Evolutionary conservation across 2,888 invertebrate species (phyloP).

Genomic region (Eristalinus sepulchralis): DNA sequence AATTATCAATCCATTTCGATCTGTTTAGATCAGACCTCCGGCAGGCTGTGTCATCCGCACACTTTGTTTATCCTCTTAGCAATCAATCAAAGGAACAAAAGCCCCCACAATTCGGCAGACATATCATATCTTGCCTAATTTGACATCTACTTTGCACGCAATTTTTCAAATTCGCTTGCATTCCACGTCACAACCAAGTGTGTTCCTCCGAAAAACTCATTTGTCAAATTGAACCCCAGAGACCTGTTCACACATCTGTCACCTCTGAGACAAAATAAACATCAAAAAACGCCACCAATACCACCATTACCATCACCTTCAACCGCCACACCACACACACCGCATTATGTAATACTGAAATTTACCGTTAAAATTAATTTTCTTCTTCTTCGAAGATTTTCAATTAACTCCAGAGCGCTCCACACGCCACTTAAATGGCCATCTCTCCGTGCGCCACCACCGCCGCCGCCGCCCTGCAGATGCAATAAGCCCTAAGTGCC

Average conservation of each 20-base stretch:
- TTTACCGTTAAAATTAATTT: background rate
- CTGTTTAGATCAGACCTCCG: no score
- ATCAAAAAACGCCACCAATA: no score
- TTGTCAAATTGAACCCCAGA: background rate
- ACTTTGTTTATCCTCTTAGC: background rate
- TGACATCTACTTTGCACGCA: background rate
- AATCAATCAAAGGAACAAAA: no score
- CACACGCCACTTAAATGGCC: background rate
- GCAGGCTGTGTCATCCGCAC: no score
- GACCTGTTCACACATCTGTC: background rate
- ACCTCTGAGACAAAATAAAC: background rate
- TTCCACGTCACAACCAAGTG: background rate
- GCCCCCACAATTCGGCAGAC: background rate
- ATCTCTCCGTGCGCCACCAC: background rate
- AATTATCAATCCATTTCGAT: no score
- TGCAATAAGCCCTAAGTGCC: constrained; percentile 8
- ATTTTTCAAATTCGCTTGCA: background rate
- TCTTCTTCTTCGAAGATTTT: background rate
- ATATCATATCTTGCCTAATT: background rate
- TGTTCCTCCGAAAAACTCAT: background rate
- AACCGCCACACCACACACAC: background rate
- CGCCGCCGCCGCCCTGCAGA: background rate
- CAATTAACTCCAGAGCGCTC: background rate
- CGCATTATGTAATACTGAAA: background rate
- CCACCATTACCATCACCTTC: background rate